phyloP scores from a whole-genome alignment of 2,797 vertebrate species.

The Microctenopoma lineatum region DNA sequence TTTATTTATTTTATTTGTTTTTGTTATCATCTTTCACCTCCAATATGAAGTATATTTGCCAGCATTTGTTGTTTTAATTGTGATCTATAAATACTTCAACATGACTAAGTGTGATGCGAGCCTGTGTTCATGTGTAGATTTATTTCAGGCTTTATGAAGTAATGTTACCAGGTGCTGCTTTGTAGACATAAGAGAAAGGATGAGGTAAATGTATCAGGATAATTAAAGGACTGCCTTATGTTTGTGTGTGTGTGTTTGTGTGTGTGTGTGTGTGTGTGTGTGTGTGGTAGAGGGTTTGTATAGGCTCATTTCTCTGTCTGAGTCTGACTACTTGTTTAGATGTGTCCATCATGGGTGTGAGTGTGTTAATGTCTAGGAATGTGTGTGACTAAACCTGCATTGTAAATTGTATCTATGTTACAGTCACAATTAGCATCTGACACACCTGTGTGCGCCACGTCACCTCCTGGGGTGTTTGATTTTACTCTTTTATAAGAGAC shows the following conservation, averaged over 20 bases:
- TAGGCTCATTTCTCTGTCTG: constrained; percentile 31
- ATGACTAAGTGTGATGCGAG: background rate
- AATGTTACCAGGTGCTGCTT: constrained; percentile 48
- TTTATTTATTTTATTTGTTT: background rate
- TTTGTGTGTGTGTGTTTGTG: constrained; percentile 11
- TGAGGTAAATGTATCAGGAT: constrained; percentile 55
- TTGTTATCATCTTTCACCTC: background rate
- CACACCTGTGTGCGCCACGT: constrained; percentile 61
- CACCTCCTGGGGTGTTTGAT: constrained; percentile 65
- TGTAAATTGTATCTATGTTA: background rate
- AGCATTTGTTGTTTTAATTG: background rate
- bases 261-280: constrained; percentile 3
- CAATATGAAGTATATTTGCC: background rate
- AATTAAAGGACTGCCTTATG: constrained; percentile 48
- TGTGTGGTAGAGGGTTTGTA: background rate
- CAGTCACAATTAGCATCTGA: constrained; percentile 19
- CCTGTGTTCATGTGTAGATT: constrained; percentile 8
- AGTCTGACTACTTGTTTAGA: constrained; percentile 44
- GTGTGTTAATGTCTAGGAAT: constrained; percentile 62
- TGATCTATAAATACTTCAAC: constrained; percentile 27
- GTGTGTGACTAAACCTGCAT: constrained; percentile 62
- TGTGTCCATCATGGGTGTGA: constrained; percentile 37
- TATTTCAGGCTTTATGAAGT: constrained; percentile 49
- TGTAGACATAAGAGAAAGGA: constrained; percentile 39
- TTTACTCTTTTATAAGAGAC: constrained; percentile 27